phyloP scores from a whole-genome alignment of 2,888 invertebrate genomes.

The Synanthedon myopaeformis region DNA sequence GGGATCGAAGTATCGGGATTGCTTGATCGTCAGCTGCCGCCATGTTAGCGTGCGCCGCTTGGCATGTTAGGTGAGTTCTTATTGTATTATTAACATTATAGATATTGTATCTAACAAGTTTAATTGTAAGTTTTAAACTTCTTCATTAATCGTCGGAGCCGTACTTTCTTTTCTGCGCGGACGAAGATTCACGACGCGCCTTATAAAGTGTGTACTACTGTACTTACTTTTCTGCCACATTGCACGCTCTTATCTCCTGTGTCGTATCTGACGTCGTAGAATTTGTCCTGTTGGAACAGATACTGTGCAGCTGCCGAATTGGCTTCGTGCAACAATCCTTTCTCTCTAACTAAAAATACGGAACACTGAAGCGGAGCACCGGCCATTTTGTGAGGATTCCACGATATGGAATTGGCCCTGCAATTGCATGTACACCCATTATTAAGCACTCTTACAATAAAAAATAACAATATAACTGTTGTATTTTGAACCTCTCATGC shows the following conservation, averaged over 20 bases:
- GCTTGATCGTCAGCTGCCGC: no score
- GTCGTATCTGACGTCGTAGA: constrained; percentile 83
- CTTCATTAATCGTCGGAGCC: no score
- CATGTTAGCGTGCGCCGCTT: no score
- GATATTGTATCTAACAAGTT: no score
- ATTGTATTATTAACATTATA: no score
- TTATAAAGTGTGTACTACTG: not conserved
- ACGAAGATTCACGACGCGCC: no score
- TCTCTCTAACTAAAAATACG: constrained; percentile 73
- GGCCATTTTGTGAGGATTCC: constrained; percentile 90
- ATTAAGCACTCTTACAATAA: constrained; percentile 11
- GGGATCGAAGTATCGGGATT: no score
- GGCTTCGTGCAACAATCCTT: constrained; percentile 72
- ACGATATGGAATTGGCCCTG: constrained; percentile 81
- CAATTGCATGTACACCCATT: no score
- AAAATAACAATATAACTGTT: not conserved
- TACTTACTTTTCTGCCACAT: constrained; percentile 85
- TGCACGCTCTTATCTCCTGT: constrained; percentile 90
- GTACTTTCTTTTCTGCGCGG: no score
- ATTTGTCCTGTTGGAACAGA: constrained; percentile 87
- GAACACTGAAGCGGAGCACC: constrained; percentile 86
- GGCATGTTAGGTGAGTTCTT: no score
- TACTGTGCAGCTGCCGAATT: constrained; percentile 82
- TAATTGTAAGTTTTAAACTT: no score
- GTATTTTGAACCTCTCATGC: not conserved